These are phyloP conservation scores for Cuculus canorus DNA, from an alignment of 2,797 vertebrate genomes.

Conservation along the genomic window DNA sequence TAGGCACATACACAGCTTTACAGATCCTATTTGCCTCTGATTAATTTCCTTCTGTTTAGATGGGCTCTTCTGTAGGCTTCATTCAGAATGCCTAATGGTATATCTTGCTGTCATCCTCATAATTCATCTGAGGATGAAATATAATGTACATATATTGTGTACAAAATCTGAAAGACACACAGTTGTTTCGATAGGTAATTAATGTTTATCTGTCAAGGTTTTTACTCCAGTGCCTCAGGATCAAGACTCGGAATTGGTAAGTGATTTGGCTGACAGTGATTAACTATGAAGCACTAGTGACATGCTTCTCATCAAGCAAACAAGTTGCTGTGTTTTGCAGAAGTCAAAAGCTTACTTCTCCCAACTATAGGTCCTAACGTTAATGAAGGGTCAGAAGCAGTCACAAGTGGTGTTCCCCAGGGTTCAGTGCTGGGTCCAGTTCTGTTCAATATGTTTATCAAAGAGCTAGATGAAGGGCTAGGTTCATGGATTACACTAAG, in stretches of 20 bases:
- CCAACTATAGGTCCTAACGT: background rate
- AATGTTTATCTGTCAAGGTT: background rate
- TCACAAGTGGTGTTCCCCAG: no score
- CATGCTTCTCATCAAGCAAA: background rate
- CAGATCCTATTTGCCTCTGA: background rate
- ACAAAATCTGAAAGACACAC: background rate
- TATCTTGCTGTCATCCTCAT: background rate
- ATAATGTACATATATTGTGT: background rate
- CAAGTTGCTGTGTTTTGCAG: background rate
- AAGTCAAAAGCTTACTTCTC: conserved; percentile 7
- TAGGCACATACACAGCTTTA: background rate
- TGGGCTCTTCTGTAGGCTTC: background rate
- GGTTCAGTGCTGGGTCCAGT: no score
- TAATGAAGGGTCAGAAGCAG: no score
- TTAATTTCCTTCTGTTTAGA: background rate
- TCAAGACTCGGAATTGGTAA: background rate
- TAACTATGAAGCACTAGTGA: background rate
- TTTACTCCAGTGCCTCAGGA: background rate
- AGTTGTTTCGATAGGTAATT: background rate
- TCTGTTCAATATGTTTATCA: no score
- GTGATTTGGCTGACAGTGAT: background rate
- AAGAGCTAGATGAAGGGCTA: no score
- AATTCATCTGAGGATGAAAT: background rate
- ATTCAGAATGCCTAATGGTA: background rate
- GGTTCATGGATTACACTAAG: no score